Conservation (phyloP, 2,888 invertebrate genomes). For the Calliopum simillimum region DNA sequence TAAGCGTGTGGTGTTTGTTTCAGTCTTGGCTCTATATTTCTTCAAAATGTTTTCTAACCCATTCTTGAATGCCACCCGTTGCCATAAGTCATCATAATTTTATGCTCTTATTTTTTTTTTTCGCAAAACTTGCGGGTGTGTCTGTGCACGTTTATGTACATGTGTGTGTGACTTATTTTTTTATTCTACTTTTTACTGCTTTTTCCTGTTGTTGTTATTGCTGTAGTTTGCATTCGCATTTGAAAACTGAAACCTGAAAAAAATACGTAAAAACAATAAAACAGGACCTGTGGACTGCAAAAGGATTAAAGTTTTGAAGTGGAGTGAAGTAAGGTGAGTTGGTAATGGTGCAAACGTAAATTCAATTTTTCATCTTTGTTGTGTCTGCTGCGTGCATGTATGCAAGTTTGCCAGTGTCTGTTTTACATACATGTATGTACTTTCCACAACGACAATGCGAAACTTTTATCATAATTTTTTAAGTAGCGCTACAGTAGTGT, state of each 20-base stretch:
- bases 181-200: not conserved
- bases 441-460: not conserved
- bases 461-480: constrained; percentile 22
- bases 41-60: constrained; percentile 6
- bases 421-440: not conserved
- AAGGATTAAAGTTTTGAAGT: not conserved
- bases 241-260: constrained; percentile 26
- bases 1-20: too few species aligned
- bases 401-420: not conserved
- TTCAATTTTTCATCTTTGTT: constrained; percentile 6
- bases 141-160: not conserved
- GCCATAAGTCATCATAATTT: constrained; percentile 35
- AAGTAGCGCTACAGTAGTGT: constrained; percentile 21
- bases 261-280: not conserved
- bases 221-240: constrained; percentile 14
- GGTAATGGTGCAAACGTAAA: too few species aligned
- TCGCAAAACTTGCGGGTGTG: not conserved
- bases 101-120: constrained; percentile 17
- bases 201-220: constrained; percentile 10
- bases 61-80: not conserved
- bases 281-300: too few species aligned
- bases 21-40: not conserved
- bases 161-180: not conserved
- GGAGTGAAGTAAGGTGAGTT: too few species aligned
- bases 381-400: not conserved